Conservation (phyloP, 2,888 invertebrate genomes). For the Limnephilus auricula region DNA sequence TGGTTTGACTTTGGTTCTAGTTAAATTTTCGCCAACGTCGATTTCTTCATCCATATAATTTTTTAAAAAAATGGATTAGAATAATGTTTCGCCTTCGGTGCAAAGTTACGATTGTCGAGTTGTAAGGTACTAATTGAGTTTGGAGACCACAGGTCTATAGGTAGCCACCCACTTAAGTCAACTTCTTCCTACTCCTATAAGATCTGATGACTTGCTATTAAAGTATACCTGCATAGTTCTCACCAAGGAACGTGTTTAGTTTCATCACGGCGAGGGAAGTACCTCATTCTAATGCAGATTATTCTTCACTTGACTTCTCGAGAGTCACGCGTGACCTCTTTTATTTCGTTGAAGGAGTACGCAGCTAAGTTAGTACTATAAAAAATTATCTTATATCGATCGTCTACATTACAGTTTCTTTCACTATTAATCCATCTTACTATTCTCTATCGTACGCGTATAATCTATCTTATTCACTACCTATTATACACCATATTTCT, state of each 20-base stretch:
- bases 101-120: not conserved
- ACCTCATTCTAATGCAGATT: not conserved
- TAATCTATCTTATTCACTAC: too few species aligned
- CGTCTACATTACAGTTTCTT: not conserved
- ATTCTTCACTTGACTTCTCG: not conserved
- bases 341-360: not conserved
- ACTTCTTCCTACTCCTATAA: not conserved
- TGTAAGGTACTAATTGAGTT: not conserved
- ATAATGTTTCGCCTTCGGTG: too few species aligned
- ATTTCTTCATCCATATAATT: too few species aligned
- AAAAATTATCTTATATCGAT: not conserved
- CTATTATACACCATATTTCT: not conserved
- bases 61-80: too few species aligned
- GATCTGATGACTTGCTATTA: not conserved
- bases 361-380: too few species aligned
- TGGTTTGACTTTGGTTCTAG: too few species aligned
- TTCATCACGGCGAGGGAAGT: not conserved
- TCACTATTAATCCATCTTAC: not conserved
- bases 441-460: too few species aligned
- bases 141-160: not conserved
- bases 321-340: conserved; percentile 2
- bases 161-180: not conserved
- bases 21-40: too few species aligned
- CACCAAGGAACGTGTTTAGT: not conserved
- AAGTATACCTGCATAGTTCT: not conserved